These are phyloP conservation scores for Thera britannica DNA, from an alignment of 2,888 invertebrate species.

Conservation along the genomic window DNA sequence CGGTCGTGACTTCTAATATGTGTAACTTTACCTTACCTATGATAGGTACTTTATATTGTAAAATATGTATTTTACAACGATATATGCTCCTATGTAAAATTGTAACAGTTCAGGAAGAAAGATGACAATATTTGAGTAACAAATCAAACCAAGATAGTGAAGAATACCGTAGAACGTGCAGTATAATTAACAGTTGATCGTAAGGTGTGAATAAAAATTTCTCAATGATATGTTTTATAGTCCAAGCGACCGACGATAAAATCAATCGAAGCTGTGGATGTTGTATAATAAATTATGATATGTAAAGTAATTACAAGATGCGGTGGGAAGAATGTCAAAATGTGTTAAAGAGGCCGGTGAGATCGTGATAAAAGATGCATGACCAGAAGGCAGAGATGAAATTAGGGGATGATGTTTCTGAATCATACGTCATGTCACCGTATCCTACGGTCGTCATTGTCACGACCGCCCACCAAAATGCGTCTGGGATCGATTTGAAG, in stretches of 20 bases:
- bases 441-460: conserved; percentile 99
- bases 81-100: conserved; percentile 76
- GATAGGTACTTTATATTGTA: not conserved
- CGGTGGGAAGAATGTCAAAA: conserved; percentile 69
- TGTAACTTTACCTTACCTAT: conserved; percentile 8
- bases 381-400: conserved; percentile 77
- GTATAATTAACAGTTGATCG: conserved; percentile 43
- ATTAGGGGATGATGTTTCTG: conserved; percentile 74
- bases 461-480: conserved; percentile 99
- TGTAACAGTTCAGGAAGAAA: conserved; percentile 64
- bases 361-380: conserved; percentile 72
- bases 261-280: conserved; percentile 68
- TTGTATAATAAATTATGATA: not conserved
- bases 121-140: conserved; percentile 55
- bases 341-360: conserved; percentile 70
- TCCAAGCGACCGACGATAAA: conserved; percentile 72
- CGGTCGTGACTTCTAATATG: conserved; percentile 38
- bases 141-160: conserved; percentile 57
- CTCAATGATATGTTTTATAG: conserved; percentile 63
- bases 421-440: conserved; percentile 99
- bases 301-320: conserved; percentile 64
- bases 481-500: conserved; percentile 99
- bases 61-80: conserved; percentile 62
- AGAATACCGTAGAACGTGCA: conserved; percentile 68
- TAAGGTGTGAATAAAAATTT: conserved; percentile 60